Evolutionary conservation across 2,888 invertebrate species (phyloP), one percentile per base, ranked within the genome.

Genomic region (Phyllotreta striolata): DNA sequence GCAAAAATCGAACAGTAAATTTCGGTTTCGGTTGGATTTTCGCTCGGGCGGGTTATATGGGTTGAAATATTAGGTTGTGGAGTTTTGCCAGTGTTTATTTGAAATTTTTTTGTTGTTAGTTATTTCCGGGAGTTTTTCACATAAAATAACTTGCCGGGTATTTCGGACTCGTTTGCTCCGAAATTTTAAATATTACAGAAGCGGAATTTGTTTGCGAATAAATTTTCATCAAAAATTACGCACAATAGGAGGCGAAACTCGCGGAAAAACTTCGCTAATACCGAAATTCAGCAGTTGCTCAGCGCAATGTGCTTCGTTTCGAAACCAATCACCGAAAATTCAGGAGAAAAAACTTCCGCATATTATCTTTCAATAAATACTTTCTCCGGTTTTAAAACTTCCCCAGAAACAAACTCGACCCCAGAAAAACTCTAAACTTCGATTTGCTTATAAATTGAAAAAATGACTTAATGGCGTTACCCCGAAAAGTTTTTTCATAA

Each of bases 371-470:
- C 64, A 52, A 64, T 64, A 51, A 64, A 64, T 61, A 61, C 55
- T 56, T 57, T 52, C 61, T 56, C 39, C 46, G 60, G 52, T 61
- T 55, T 35, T 37, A 40, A 63, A 56, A 51, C 46, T 60, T 56
- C 37, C 24, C 24, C 38, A 13, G 41, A 58, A 66, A 62, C 62
- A 55, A 65, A 52, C 62, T 62, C 57, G 14, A 51, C 44, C 39
- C 61, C 40, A 5, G 24, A 24, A 24, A 58, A 64, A 57, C 62
- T 56, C 57, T 59, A 64, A 68, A 66, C 62, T 68, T 63, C 62
- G 64, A 68, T 64, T 66, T 66, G 64, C 60, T 66, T 66, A 68
- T 63, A 68, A 63, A 68, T 68, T 66, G 57, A 64, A 68, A 65
- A 60, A 63, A 64, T 59, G 54, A 58, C 62, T 62, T 55, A 47